phyloP scores from a whole-genome alignment of 2,888 invertebrate species.

The Dicyrtoma fusca region DNA sequence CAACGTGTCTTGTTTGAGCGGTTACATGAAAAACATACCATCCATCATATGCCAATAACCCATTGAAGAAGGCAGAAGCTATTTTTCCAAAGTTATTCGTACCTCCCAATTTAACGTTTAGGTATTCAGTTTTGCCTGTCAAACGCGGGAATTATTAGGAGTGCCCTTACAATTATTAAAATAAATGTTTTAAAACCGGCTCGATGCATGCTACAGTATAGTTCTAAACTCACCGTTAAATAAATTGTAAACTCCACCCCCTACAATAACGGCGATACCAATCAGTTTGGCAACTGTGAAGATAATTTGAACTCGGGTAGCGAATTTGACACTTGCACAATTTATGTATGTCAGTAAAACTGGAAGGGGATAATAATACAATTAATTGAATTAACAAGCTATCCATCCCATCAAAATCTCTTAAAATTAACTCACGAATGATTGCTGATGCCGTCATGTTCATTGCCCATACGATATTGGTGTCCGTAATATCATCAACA shows the following conservation, averaged over 20 bases:
- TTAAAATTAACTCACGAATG: too few relatives aligned
- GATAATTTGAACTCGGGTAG: conserved; percentile 77
- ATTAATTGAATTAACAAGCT: too few relatives aligned
- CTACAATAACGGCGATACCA: conserved; percentile 75
- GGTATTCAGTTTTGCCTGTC: conserved; percentile 68
- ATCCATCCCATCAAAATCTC: too few relatives aligned
- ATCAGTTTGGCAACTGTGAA: conserved; percentile 78
- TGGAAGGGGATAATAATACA: conserved; percentile 63
- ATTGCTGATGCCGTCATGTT: too few relatives aligned
- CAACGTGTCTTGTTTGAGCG: too few relatives aligned
- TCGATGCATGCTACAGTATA: too few relatives aligned
- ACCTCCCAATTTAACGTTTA: conserved; percentile 71
- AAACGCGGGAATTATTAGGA: too few relatives aligned
- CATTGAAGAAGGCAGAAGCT: conserved; percentile 79
- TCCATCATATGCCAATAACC: conserved; percentile 85
- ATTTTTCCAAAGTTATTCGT: conserved; percentile 70
- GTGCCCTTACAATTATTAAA: too few relatives aligned
- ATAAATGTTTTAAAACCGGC: conserved; percentile 14
- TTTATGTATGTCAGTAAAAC: conserved; percentile 78
- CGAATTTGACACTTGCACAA: conserved; percentile 74
- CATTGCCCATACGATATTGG: too few relatives aligned
- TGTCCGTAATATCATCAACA: conserved; percentile 75
- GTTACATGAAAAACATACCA: conserved; percentile 68
- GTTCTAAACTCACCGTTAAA: conserved; percentile 63
- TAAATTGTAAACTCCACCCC: conserved; percentile 74